Evolutionary conservation across 2,113 vertebrate genomes (phyloP).

Genomic region (Forbesichthys agassizii): DNA sequence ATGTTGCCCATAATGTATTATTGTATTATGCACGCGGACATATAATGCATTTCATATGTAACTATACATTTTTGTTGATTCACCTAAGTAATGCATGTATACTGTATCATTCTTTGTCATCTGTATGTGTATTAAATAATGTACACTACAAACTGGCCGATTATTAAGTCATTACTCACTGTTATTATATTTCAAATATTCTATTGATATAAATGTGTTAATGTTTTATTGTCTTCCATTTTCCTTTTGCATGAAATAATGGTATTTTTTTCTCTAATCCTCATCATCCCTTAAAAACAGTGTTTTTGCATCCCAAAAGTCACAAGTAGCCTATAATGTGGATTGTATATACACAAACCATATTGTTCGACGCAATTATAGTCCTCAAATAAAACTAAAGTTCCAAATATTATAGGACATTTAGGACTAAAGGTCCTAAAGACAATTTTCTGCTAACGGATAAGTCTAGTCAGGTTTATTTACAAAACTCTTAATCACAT

Average conservation of each 20-base stretch:
- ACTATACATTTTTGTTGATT: too few species aligned
- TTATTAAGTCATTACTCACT: too few species aligned
- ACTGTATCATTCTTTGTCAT: constrained; percentile 3
- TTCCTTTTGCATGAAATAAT: not conserved
- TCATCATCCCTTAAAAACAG: not conserved
- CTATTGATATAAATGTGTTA: too few species aligned
- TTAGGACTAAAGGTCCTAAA: constrained; percentile 39
- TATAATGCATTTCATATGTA: too few species aligned
- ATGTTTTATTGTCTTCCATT: not conserved
- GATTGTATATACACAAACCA: too few species aligned
- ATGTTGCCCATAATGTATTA: too few species aligned
- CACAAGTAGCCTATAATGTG: not conserved
- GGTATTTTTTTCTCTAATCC: not conserved
- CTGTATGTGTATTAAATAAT: not conserved
- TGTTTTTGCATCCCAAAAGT: constrained; percentile 23
- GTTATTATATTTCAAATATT: too few species aligned
- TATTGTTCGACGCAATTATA: constrained; percentile 42
- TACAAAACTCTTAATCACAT: too few species aligned
- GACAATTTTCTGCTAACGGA: constrained; percentile 33
- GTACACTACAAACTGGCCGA: not conserved
- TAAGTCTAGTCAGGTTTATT: too few species aligned
- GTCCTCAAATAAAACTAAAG: constrained; percentile 41
- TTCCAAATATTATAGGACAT: constrained; percentile 51
- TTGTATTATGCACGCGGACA: too few species aligned
- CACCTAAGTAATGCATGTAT: too few species aligned